Percentiles rank a stretch among this genome's conserved stretches.
Evolutionary conservation across 2,888 invertebrate genomes (phyloP).

Genomic region (Myopa testacea): DNA sequence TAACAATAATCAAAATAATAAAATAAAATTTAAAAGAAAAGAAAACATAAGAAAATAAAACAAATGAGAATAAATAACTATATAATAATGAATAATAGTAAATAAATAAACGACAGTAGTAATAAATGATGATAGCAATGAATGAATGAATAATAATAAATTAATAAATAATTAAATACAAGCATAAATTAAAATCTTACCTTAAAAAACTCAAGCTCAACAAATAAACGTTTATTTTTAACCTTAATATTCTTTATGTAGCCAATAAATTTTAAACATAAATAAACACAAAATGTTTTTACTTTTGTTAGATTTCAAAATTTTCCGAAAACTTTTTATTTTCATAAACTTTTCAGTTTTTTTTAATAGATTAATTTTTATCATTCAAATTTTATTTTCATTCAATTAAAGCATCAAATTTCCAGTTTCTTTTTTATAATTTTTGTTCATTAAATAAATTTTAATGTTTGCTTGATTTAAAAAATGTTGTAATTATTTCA

Average conservation of each 20-base stretch:
- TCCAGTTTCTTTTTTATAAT: constrained; percentile 18
- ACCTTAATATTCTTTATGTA: not conserved
- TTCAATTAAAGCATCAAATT: too few relatives aligned
- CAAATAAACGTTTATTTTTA: not conserved
- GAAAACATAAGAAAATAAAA: too few relatives aligned
- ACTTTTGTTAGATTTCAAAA: not conserved
- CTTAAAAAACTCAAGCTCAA: not conserved
- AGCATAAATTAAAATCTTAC: constrained; percentile 1
- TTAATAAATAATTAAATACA: not conserved
- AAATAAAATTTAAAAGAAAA: too few relatives aligned
- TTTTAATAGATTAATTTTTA: too few relatives aligned
- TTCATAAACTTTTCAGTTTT: not conserved
- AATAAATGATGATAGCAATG: not conserved
- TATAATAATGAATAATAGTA: too few relatives aligned
- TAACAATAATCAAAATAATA: too few relatives aligned
- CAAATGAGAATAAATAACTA: too few relatives aligned
- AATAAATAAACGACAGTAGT: too few relatives aligned
- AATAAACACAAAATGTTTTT: not conserved
- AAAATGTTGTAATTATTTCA: too few relatives aligned
- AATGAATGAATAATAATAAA: not conserved
- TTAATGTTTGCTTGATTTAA: too few relatives aligned
- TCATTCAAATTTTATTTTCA: too few relatives aligned
- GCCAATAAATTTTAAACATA: not conserved
- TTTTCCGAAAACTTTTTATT: not conserved
- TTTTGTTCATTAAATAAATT: not conserved